Percentiles rank a stretch among this genome's conserved stretches.
These are phyloP conservation scores for Melanotaenia duboulayi DNA, from an alignment of 2,113 vertebrate species.

Conservation along the genomic window DNA sequence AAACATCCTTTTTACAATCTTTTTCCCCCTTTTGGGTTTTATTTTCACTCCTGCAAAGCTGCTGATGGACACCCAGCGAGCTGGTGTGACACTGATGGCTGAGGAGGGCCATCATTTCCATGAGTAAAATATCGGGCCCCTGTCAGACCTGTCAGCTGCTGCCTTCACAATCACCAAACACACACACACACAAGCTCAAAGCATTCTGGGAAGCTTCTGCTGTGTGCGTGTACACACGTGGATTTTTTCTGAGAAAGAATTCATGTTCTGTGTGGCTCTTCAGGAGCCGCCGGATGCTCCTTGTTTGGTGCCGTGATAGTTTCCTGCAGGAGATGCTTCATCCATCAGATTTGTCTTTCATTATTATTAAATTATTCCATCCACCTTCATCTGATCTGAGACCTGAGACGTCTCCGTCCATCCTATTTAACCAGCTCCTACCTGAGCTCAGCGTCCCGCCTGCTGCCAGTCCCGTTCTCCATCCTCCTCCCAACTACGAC, in stretches of 20 bases:
- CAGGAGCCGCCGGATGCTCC: constrained; percentile 10
- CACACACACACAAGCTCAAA: constrained; percentile 33
- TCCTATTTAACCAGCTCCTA: constrained; percentile 55
- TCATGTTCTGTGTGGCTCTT: constrained; percentile 56
- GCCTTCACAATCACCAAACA: constrained; percentile 42
- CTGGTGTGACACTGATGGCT: constrained; percentile 78
- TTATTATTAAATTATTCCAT: too few species aligned
- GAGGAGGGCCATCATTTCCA: constrained; percentile 74
- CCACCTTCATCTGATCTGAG: background rate
- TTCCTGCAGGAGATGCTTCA: too few species aligned
- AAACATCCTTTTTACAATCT: constrained; percentile 72
- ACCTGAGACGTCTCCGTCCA: constrained; percentile 2
- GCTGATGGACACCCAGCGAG: constrained; percentile 71
- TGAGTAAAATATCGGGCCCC: constrained; percentile 77
- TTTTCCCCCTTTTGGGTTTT: constrained; percentile 28
- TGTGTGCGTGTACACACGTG: constrained; percentile 33
- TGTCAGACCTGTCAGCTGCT: constrained; percentile 68
- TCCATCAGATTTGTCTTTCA: too few species aligned
- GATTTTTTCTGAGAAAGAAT: constrained; percentile 44
- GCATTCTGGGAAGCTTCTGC: constrained; percentile 39
- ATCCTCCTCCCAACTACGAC: constrained; percentile 53
- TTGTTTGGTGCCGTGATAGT: too few species aligned
- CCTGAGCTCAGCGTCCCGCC: background rate
- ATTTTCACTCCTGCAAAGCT: constrained; percentile 51
- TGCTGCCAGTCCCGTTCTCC: constrained; percentile 51